These are phyloP conservation scores for Caenorhabditis sinica DNA, from an alignment of 2,888 invertebrate genomes.

Conservation along the genomic window DNA sequence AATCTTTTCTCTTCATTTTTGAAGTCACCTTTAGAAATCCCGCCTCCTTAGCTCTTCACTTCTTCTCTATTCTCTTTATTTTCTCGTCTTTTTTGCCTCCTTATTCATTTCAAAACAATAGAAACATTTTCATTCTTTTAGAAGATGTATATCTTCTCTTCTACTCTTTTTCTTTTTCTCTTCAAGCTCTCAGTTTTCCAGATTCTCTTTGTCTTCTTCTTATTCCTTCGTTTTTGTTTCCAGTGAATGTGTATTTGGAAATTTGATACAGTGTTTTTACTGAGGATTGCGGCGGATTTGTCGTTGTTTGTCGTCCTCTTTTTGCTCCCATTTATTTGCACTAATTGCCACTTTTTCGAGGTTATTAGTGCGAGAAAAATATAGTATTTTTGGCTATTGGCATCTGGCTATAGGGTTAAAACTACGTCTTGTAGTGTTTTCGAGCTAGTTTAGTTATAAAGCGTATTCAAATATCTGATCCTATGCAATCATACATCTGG, in stretches of 20 bases:
- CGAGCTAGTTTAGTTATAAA: neutral
- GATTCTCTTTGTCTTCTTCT: slow-evolving; percentile 32
- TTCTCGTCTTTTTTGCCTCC: slow-evolving; percentile 8
- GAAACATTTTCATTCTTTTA: slow-evolving; percentile 23
- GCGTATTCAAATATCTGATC: neutral
- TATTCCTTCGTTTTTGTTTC: slow-evolving; percentile 12
- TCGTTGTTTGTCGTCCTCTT: slow-evolving; percentile 40
- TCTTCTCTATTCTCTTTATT: slow-evolving; percentile 13
- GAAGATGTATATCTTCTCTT: slow-evolving; percentile 36
- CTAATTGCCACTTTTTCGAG: slow-evolving; percentile 30
- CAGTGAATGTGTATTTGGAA: slow-evolving; percentile 27
- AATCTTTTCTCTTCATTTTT: neutral
- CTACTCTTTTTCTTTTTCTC: slow-evolving; percentile 3
- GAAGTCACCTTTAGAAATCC: slow-evolving; percentile 14
- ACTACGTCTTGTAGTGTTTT: neutral
- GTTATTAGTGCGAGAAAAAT: slow-evolving; percentile 11
- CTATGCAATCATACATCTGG: slow-evolving; percentile 39
- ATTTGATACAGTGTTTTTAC: slow-evolving; percentile 44
- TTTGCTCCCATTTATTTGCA: slow-evolving; percentile 35
- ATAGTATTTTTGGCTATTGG: neutral
- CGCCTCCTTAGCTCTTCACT: neutral
- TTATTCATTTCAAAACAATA: slow-evolving; percentile 32
- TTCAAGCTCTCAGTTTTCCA: slow-evolving; percentile 38
- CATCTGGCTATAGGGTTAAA: too few species aligned
- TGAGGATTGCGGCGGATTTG: slow-evolving; percentile 35